Conservation (phyloP, 2,888 invertebrate species). For the Aelia acuminata region DNA sequence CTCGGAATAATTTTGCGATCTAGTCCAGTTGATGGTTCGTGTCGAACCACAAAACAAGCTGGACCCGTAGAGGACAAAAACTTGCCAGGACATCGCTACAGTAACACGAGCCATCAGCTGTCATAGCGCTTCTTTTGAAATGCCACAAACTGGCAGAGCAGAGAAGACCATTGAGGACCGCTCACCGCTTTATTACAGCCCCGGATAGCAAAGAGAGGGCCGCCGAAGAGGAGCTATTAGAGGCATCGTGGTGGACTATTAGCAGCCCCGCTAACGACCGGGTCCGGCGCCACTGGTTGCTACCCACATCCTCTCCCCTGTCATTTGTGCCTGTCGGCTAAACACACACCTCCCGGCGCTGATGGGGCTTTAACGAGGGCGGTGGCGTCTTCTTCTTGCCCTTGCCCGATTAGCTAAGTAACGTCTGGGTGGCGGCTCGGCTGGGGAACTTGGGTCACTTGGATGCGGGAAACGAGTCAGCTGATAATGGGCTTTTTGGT, state of each 20-base stretch:
- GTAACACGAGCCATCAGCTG: neutral
- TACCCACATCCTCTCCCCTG: constrained; percentile 39
- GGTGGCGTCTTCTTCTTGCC: constrained; percentile 28
- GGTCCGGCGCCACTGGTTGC: constrained; percentile 42
- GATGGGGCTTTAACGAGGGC: constrained; percentile 53
- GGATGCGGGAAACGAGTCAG: neutral
- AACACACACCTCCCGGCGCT: constrained; percentile 42
- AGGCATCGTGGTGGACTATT: neutral
- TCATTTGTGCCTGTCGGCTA: constrained; percentile 21
- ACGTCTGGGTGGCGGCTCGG: neutral
- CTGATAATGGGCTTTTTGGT: neutral
- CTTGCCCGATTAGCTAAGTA: constrained; percentile 13
- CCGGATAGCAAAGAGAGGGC: neutral
- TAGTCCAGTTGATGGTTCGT: no score
- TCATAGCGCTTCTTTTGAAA: neutral
- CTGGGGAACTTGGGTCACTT: neutral
- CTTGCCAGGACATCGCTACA: neutral
- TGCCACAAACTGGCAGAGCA: neutral
- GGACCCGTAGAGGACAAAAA: neutral
- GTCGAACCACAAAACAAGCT: neutral
- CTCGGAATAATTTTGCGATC: no score
- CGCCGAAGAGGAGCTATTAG: constrained; percentile 21
- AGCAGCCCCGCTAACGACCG: constrained; percentile 17
- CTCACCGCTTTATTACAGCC: constrained; percentile 2
- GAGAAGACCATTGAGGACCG: neutral